These are phyloP conservation scores for Taurulus bubalis DNA, from an alignment of 2,113 vertebrate species.

Conservation along the genomic window DNA sequence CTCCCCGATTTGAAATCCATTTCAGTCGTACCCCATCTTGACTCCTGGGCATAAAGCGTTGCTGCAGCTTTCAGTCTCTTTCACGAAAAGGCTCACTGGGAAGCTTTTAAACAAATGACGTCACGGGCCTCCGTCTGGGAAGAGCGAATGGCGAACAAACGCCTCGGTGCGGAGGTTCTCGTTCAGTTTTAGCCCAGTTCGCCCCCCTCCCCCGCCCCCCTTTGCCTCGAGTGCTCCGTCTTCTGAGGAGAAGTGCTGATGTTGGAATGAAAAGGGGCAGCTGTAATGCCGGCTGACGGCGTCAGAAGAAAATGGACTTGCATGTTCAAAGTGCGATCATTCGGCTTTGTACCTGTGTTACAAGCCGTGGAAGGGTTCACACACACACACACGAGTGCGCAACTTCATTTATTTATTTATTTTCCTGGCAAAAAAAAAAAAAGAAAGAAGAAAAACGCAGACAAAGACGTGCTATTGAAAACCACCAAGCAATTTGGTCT, in stretches of 20 bases:
- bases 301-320: conserved; percentile 23
- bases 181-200: conserved; percentile 15
- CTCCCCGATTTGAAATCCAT: conserved; percentile 68
- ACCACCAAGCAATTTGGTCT: conserved; percentile 56
- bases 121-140: conserved; percentile 41
- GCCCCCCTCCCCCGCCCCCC: too few relatives aligned
- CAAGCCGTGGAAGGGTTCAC: not conserved
- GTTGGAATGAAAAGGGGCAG: conserved; percentile 10
- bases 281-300: conserved; percentile 4
- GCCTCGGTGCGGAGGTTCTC: conserved; percentile 25
- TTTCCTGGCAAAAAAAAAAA: too few relatives aligned
- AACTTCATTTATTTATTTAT: conserved; percentile 37
- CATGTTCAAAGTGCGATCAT: conserved; percentile 51
- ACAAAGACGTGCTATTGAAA: conserved; percentile 65
- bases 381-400: not conserved
- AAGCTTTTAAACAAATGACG: conserved; percentile 71
- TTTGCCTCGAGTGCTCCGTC: not conserved
- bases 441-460: too few relatives aligned
- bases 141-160: conserved; percentile 23
- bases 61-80: conserved; percentile 55
- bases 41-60: conserved; percentile 46
- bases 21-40: conserved; percentile 56
- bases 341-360: conserved; percentile 55
- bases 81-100: conserved; percentile 38
- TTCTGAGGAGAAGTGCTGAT: conserved; percentile 34